These are phyloP conservation scores for Oophaga pumilio DNA, from an alignment of 2,113 vertebrate genomes.

Conservation along the genomic window DNA sequence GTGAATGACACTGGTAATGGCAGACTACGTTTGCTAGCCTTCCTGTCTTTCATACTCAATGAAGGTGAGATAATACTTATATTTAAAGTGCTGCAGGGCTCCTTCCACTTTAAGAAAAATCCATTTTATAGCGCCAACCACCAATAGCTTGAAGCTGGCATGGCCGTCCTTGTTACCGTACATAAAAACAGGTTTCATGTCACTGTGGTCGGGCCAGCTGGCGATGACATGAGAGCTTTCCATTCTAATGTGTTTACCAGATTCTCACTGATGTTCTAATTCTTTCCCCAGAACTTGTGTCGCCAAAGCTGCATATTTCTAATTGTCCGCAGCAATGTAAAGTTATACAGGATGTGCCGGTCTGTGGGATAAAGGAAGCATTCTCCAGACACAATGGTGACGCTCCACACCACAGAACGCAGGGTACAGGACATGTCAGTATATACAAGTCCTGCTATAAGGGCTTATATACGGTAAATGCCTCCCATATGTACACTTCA, in stretches of 20 bases:
- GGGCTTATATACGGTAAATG: not conserved
- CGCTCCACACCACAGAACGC: not conserved
- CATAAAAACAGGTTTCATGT: not conserved
- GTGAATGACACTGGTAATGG: not conserved
- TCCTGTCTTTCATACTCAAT: too few relatives aligned
- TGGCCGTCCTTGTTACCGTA: not conserved
- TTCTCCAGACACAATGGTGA: conserved; percentile 27
- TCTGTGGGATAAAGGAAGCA: conserved; percentile 10
- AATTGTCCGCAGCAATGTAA: conserved; percentile 11
- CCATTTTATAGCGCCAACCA: not conserved
- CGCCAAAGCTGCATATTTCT: conserved; percentile 35
- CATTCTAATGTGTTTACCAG: not conserved
- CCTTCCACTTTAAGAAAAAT: not conserved
- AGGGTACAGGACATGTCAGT: not conserved
- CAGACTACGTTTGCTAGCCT: not conserved
- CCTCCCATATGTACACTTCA: not conserved
- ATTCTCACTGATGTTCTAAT: not conserved
- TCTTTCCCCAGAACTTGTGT: conserved; percentile 17
- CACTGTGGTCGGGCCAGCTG: conserved; percentile 9
- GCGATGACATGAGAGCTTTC: not conserved
- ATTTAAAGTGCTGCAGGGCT: not conserved
- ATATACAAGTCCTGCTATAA: not conserved
- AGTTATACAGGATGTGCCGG: conserved; percentile 20
- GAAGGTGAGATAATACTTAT: too few relatives aligned
- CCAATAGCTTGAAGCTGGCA: not conserved